A percentile compares a stretch with the other conserved stretches of the same genome.
phyloP scores from a whole-genome alignment of 2,888 invertebrate genomes.

The Rhorus exstirpatorius region DNA sequence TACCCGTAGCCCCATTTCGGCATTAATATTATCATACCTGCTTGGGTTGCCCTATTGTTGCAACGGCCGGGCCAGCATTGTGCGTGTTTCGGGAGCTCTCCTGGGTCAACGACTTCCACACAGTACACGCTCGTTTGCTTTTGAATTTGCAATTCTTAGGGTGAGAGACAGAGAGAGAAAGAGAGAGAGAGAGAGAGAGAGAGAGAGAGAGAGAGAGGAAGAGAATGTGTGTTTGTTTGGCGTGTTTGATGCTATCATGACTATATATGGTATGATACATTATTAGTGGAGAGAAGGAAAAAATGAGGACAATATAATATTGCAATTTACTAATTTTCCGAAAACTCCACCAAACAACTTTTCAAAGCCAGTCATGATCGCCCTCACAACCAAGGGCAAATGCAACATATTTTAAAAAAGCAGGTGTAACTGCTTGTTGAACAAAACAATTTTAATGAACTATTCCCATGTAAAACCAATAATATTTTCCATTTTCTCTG shows the following conservation, averaged over 20 bases:
- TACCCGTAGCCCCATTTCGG: constrained; percentile 46
- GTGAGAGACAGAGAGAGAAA: not conserved
- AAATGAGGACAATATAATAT: not conserved
- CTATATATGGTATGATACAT: not conserved
- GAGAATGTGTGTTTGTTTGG: too few species aligned
- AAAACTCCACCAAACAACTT: too few species aligned
- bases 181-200: not conserved
- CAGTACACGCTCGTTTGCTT: constrained; percentile 45
- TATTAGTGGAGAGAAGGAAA: not conserved
- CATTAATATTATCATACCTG: constrained; percentile 68
- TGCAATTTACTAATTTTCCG: too few species aligned
- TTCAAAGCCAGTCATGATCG: too few species aligned
- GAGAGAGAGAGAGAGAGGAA: not conserved
- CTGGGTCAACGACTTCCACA: constrained; percentile 41
- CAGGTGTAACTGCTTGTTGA: too few species aligned
- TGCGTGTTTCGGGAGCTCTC: constrained; percentile 63
- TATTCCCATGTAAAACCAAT: too few species aligned
- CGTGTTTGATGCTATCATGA: constrained; percentile 10
- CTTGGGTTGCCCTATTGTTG: constrained; percentile 67
- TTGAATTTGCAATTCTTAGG: constrained; percentile 40
- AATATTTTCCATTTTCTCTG: too few species aligned
- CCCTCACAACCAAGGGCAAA: too few species aligned
- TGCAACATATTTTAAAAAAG: too few species aligned
- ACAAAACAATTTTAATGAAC: too few species aligned
- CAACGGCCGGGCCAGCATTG: constrained; percentile 53